Evolutionary conservation across 2,113 vertebrate genomes (phyloP).

Genomic region (Ardeotis arabs): DNA sequence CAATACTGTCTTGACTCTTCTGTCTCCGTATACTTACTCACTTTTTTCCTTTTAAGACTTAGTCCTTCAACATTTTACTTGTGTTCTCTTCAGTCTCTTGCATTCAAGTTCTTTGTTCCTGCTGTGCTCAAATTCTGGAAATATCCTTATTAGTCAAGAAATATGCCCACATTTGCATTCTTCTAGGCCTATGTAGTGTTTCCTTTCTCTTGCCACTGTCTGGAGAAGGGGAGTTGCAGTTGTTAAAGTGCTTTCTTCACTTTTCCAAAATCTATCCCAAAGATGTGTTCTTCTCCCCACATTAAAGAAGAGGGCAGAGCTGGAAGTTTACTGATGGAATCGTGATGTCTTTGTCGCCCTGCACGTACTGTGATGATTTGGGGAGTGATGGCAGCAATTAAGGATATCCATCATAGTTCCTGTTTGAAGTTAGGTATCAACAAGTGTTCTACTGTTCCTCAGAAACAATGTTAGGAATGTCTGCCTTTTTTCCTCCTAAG

Average conservation of each 20-base stretch:
- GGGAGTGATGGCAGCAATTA: neutral
- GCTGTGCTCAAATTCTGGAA: neutral
- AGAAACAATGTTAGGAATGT: neutral
- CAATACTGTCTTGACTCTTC: neutral
- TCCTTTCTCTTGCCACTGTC: neutral
- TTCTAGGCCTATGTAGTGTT: neutral
- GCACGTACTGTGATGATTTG: neutral
- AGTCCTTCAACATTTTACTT: neutral
- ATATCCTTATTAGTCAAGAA: neutral
- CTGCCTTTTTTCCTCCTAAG: neutral
- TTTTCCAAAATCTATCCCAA: slow-evolving; percentile 2
- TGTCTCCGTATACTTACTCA: neutral
- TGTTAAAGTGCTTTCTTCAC: neutral
- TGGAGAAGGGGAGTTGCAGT: neutral
- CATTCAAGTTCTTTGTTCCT: neutral
- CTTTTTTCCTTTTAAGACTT: neutral
- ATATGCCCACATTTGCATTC: neutral
- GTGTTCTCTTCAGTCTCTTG: neutral
- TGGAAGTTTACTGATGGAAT: neutral
- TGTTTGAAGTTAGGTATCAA: slow-evolving; percentile 15
- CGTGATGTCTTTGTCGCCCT: neutral
- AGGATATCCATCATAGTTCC: neutral
- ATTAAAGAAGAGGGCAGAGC: neutral
- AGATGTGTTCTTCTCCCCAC: neutral
- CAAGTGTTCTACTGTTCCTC: neutral